These are phyloP conservation scores for Dendronephthya gigantea DNA, from an alignment of 64 coral and sea anemone genomes.

Conservation along the genomic window DNA sequence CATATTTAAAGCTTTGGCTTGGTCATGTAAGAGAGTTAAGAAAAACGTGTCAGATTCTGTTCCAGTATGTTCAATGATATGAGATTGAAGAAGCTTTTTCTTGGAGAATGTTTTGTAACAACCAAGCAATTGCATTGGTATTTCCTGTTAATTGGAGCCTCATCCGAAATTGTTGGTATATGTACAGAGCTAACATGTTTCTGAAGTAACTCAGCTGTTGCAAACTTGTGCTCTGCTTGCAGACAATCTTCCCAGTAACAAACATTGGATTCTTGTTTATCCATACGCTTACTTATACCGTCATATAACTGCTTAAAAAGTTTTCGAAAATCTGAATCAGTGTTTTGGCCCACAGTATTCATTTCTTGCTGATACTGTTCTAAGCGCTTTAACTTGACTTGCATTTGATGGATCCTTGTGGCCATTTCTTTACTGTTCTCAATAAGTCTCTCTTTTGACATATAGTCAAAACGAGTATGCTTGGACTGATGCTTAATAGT, in stretches of 20 bases:
- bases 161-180: not conserved
- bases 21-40: not conserved
- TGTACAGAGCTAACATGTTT: not conserved
- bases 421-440: not conserved
- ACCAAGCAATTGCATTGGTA: not conserved
- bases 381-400: not conserved
- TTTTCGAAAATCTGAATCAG: not conserved
- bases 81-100: not conserved
- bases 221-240: not conserved
- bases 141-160: not conserved
- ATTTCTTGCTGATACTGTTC: not conserved
- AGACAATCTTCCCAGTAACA: not conserved
- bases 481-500: too few relatives aligned
- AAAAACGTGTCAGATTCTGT: not conserved
- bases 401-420: not conserved
- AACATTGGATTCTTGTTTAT: not conserved
- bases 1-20: not conserved
- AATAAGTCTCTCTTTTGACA: not conserved
- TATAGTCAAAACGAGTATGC: not conserved
- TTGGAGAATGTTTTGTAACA: not conserved
- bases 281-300: not conserved
- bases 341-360: not conserved
- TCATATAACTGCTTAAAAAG: not conserved
- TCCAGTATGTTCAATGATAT: not conserved
- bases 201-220: not conserved